Evolutionary conservation across 2,888 invertebrate genomes (phyloP).

Genomic region (Tipula helvola): DNA sequence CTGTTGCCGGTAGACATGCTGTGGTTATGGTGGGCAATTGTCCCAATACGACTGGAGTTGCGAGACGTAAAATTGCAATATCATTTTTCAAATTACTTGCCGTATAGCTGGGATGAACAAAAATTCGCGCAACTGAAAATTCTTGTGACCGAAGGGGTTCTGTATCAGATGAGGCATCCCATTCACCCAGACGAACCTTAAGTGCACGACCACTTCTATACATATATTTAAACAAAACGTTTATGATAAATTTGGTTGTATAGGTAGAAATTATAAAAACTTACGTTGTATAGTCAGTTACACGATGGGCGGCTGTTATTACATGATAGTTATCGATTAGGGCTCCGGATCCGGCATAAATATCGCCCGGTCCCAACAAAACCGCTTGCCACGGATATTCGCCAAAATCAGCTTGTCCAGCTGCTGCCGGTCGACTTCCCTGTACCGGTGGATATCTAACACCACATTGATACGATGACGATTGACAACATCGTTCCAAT

Average conservation of each 20-base stretch:
- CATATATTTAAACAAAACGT: neutral
- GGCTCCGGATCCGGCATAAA: slow-evolving; percentile 60
- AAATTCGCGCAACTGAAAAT: slow-evolving; percentile 43
- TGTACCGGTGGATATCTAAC: slow-evolving; percentile 22
- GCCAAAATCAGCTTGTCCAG: slow-evolving; percentile 50
- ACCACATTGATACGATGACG: slow-evolving; percentile 30
- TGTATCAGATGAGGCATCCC: slow-evolving; percentile 51
- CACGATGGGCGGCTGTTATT: slow-evolving; percentile 61
- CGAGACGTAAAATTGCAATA: slow-evolving; percentile 64
- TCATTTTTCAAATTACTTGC: slow-evolving; percentile 64
- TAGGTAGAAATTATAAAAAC: slow-evolving; percentile 22
- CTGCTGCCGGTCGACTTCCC: slow-evolving; percentile 27
- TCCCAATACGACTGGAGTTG: slow-evolving; percentile 42
- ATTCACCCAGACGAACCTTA: slow-evolving; percentile 62
- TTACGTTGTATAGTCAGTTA: slow-evolving; percentile 43
- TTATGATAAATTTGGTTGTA: neutral
- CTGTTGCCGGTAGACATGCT: slow-evolving; percentile 44
- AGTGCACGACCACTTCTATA: slow-evolving; percentile 26
- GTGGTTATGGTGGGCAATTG: slow-evolving; percentile 45
- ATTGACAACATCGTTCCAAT: slow-evolving; percentile 27
- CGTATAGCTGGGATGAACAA: slow-evolving; percentile 53
- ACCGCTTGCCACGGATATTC: slow-evolving; percentile 64
- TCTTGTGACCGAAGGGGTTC: slow-evolving; percentile 56
- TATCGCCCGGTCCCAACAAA: slow-evolving; percentile 44
- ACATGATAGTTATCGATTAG: slow-evolving; percentile 54